Evolutionary conservation across 30 jellyfish, hydroid and myxozoan species (phyloP).

Genomic region (Mastigias papua): DNA sequence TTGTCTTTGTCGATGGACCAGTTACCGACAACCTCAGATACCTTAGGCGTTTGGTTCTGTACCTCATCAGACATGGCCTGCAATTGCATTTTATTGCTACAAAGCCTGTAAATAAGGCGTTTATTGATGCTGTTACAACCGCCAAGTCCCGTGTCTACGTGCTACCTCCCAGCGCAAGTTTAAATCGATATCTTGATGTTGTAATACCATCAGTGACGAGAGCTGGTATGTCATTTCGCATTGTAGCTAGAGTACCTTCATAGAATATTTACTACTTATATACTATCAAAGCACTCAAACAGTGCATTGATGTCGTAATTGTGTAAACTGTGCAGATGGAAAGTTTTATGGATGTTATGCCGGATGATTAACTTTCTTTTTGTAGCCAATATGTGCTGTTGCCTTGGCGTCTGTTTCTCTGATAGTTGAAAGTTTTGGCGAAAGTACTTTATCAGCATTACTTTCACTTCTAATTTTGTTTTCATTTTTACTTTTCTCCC

Average conservation of each 20-base stretch:
- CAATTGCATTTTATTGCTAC: constrained; percentile 38
- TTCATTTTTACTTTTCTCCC: too few relatives aligned
- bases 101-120: constrained; percentile 23
- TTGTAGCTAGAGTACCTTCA: neutral
- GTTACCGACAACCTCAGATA: constrained; percentile 30
- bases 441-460: too few relatives aligned
- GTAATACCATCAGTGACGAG: constrained; percentile 56
- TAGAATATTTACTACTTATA: neutral
- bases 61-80: constrained; percentile 38
- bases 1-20: constrained; percentile 61
- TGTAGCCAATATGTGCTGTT: too few relatives aligned
- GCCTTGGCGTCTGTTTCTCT: too few relatives aligned
- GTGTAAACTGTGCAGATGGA: too few relatives aligned
- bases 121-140: constrained; percentile 26
- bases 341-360: too few relatives aligned
- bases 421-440: too few relatives aligned
- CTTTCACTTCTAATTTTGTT: too few relatives aligned
- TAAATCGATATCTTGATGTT: constrained; percentile 38
- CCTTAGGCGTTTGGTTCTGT: constrained; percentile 30
- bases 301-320: too few relatives aligned
- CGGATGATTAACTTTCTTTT: too few relatives aligned
- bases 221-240: constrained; percentile 27
- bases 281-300: too few relatives aligned
- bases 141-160: constrained; percentile 1
- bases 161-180: constrained; percentile 32